Evolutionary conservation across 1,140 invertebrate species (phyloP).

Genomic region (Drosophila triauraria): DNA sequence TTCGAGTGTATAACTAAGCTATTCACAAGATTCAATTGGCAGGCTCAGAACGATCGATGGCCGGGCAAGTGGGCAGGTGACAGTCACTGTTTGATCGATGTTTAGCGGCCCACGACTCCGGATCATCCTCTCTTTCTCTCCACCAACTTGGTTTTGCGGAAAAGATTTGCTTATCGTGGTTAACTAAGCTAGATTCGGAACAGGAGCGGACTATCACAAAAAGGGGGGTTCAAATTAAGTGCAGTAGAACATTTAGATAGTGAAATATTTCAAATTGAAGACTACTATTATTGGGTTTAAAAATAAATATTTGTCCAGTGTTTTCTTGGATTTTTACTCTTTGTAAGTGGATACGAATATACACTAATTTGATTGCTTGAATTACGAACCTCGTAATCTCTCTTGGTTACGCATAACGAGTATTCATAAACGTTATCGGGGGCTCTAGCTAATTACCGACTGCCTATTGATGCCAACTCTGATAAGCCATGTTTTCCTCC

Average conservation of each 20-base stretch:
- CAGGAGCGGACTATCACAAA: constrained; percentile 10
- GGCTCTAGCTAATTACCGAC: constrained; percentile 31
- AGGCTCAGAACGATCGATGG: constrained; percentile 28
- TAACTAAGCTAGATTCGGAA: neutral
- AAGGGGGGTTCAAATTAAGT: neutral
- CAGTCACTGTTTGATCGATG: constrained; percentile 43
- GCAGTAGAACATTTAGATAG: neutral
- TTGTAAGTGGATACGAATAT: neutral
- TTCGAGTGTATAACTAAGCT: constrained; percentile 63
- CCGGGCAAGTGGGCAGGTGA: constrained; percentile 49
- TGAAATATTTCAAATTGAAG: no score
- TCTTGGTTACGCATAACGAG: neutral
- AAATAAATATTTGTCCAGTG: neutral
- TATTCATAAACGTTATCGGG: constrained; percentile 28
- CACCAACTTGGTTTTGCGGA: constrained; percentile 12
- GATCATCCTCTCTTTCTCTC: constrained; percentile 5
- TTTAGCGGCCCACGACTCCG: constrained; percentile 39
- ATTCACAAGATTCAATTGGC: constrained; percentile 66
- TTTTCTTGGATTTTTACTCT: neutral
- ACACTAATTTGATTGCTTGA: neutral
- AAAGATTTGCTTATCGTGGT: constrained; percentile 27
- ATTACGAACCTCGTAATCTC: neutral
- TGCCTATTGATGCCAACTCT: constrained; percentile 19
- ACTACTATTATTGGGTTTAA: no score
- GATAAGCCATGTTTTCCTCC: constrained; percentile 44